These are phyloP conservation scores for Epirrita christyi DNA, from an alignment of 2,888 invertebrate genomes.

Conservation along the genomic window DNA sequence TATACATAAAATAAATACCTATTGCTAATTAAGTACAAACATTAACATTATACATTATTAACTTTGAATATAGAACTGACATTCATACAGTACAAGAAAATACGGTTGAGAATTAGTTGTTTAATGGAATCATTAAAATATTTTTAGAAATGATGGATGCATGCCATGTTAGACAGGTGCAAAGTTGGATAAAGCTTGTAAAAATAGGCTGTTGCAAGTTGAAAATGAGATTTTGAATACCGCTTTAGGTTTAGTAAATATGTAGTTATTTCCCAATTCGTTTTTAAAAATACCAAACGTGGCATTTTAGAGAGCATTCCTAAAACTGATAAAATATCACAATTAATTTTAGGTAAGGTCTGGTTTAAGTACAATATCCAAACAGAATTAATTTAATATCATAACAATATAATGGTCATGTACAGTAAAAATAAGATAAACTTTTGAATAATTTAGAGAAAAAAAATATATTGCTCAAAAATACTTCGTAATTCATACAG, in stretches of 20 bases:
- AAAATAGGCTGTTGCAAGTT: conserved; percentile 20
- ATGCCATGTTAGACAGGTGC: conserved; percentile 1
- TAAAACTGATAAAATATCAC: conserved; percentile 75
- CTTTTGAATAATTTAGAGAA: conserved; percentile 30
- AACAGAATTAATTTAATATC: conserved; percentile 48
- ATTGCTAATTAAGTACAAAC: conserved; percentile 83
- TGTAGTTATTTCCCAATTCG: conserved; percentile 31
- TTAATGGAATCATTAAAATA: neutral
- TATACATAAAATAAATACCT: conserved; percentile 75
- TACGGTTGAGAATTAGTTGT: conserved; percentile 4
- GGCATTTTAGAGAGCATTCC: conserved; percentile 71
- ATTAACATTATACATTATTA: conserved; percentile 58
- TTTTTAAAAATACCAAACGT: conserved; percentile 40
- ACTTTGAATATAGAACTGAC: conserved; percentile 24
- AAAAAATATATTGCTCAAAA: conserved; percentile 27
- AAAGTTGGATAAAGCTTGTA: conserved; percentile 16
- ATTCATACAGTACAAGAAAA: conserved; percentile 29
- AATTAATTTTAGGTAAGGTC: conserved; percentile 73
- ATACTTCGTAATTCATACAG: conserved; percentile 28
- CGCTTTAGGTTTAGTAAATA: conserved; percentile 29
- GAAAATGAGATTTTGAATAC: conserved; percentile 37
- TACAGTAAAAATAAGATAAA: conserved; percentile 46
- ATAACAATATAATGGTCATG: conserved; percentile 66
- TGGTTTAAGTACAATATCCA: conserved; percentile 75
- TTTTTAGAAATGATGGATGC: conserved; percentile 4